Evolutionary conservation across 2,888 invertebrate species (phyloP).

Genomic region (Conchocele bisecta): DNA sequence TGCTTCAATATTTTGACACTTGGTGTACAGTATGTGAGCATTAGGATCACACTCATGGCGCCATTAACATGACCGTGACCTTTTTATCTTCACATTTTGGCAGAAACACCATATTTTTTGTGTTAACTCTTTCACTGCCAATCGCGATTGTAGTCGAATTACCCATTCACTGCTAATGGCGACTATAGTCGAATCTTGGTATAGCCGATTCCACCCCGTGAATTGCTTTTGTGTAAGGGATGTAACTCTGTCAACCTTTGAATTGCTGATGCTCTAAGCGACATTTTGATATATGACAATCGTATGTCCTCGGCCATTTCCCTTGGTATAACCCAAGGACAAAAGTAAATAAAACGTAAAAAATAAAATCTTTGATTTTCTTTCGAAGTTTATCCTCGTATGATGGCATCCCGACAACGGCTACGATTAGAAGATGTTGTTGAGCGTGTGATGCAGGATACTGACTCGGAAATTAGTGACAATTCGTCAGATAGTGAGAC

Average conservation of each 20-base stretch:
- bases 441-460: not conserved
- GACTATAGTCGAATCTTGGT: too few relatives aligned
- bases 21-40: too few relatives aligned
- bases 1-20: too few relatives aligned
- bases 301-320: not conserved
- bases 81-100: too few relatives aligned
- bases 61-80: too few relatives aligned
- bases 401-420: not conserved
- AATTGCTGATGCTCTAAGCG: not conserved
- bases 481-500: not conserved
- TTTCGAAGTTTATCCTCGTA: not conserved
- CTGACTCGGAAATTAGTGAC: not conserved
- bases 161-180: too few relatives aligned
- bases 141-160: too few relatives aligned
- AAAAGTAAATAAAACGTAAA: not conserved
- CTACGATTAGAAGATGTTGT: not conserved
- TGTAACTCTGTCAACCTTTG: not conserved
- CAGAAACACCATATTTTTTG: too few relatives aligned
- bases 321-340: not conserved
- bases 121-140: too few relatives aligned
- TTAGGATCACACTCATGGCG: too few relatives aligned
- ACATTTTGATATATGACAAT: constrained; percentile 1
- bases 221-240: not conserved
- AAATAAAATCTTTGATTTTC: too few relatives aligned
- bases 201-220: too few relatives aligned